phyloP scores from a whole-genome alignment of 2,113 vertebrate species.

The Carettochelys insculpta region DNA sequence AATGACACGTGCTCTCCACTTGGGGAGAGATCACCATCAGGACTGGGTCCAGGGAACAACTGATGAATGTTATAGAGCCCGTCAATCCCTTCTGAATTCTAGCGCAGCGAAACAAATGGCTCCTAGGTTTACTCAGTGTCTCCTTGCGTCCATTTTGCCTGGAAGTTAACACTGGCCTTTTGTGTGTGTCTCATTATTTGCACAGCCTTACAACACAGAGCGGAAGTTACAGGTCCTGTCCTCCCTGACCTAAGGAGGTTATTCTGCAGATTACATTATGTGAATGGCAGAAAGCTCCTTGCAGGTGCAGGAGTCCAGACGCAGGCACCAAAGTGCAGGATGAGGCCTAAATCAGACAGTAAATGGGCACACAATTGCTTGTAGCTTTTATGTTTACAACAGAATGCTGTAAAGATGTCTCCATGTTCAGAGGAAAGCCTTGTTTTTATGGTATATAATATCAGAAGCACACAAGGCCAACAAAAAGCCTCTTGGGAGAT shows the following conservation, averaged over 20 bases:
- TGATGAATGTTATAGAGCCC: neutral
- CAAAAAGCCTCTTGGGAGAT: slow-evolving; percentile 46
- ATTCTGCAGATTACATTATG: neutral
- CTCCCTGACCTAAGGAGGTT: neutral
- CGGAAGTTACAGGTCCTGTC: neutral
- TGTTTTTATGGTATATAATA: neutral
- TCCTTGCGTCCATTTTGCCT: neutral
- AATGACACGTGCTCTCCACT: neutral
- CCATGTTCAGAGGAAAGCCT: neutral
- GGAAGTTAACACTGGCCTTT: neutral
- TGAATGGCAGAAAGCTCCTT: neutral
- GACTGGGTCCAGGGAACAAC: neutral
- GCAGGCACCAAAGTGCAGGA: fast-evolving
- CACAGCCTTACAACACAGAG: neutral
- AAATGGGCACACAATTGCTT: neutral
- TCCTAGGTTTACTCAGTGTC: neutral
- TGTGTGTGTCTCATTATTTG: neutral
- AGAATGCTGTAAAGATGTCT: neutral
- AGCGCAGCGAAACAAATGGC: neutral
- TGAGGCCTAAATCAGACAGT: neutral
- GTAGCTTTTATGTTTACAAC: neutral
- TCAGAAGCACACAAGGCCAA: slow-evolving; percentile 14
- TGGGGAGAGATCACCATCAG: neutral
- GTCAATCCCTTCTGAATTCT: neutral
- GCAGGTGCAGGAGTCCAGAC: neutral